These are phyloP conservation scores for Pristionchus exspectatus DNA, from an alignment of 2,888 invertebrate genomes.

Conservation along the genomic window DNA sequence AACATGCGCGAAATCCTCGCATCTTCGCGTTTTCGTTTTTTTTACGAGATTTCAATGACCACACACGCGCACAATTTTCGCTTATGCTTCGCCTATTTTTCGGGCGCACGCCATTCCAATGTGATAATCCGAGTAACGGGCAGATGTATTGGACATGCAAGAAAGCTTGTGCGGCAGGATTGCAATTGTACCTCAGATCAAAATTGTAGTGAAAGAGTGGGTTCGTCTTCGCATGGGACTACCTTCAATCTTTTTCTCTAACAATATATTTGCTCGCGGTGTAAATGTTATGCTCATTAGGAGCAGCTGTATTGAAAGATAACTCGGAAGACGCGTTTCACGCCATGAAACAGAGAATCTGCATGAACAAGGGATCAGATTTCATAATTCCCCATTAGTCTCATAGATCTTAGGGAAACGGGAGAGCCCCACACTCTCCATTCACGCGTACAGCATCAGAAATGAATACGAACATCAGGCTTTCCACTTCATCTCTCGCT, in stretches of 20 bases:
- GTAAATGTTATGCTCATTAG: too few relatives aligned
- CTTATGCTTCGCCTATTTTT: not conserved
- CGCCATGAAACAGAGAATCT: not conserved
- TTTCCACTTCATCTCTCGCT: not conserved
- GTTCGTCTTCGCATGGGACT: too few relatives aligned
- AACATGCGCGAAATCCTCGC: not conserved
- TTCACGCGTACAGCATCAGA: not conserved
- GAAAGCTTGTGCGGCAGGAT: too few relatives aligned
- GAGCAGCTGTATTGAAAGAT: too few relatives aligned
- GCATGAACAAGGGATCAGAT: not conserved
- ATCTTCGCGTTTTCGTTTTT: not conserved
- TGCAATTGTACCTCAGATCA: too few relatives aligned
- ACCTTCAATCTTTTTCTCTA: too few relatives aligned
- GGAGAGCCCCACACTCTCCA: not conserved
- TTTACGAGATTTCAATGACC: not conserved
- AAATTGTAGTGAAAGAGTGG: too few relatives aligned
- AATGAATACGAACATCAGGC: conserved; percentile 18
- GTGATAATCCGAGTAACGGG: too few relatives aligned
- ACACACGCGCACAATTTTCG: not conserved
- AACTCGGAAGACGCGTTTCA: too few relatives aligned
- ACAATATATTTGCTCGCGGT: too few relatives aligned
- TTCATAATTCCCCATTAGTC: not conserved
- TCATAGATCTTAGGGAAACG: not conserved
- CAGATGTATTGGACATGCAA: too few relatives aligned
- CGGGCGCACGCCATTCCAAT: not conserved